Base-by-base conservation (phyloP, 2,113 vertebrate genomes). In the Canis aureus region DNA sequence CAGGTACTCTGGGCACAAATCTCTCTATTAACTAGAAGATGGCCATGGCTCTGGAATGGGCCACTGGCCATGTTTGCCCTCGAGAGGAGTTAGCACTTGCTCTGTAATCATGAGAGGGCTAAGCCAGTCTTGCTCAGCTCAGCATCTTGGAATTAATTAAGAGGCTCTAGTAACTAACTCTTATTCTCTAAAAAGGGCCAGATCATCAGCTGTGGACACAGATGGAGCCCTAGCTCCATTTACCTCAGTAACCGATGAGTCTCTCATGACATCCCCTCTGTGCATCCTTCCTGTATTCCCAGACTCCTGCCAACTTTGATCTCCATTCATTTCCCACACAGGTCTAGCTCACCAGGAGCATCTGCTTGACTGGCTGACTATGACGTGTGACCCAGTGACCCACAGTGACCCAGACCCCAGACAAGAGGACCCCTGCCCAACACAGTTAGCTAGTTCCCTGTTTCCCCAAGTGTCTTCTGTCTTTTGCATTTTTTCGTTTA, bases 71-170 rank as follows among this genome's bases (percentile, higher is more conserved):
- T 8, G 2, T 64, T 19, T 51, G n/a, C 20, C 89, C 29, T 59
- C 51, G 64, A 32, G 32, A 53, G 91, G 78, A 20, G 17, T 38
- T 76, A 5, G 82, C 57, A 88, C 66, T 91, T 73, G 69, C 95
- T 98, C 96, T 98, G 78, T 94, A 85, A 51, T n/a, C 29, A 29
- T 11, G 49, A 97, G 86, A 86, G 53, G 19, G 66, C 89, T 97
- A 96, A 97, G 83, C 90, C 87, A 89, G 79, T 60, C 95, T 90
- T 94, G 96, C 96, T 98, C 81, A 94, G 96, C 89, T 97, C 92
- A 89, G 89, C 84, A 97, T 94, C 97, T 97, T 97, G 95, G 97
- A 96, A 97, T 98, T 98, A 98, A 98, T 96, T 97, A 98, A 98
- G 95, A 96, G 85, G 49, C 96, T 98, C 97, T 97, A 92, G 84